Conservation (phyloP, 2,888 invertebrate genomes). For the Entomobrya multifasciata region DNA sequence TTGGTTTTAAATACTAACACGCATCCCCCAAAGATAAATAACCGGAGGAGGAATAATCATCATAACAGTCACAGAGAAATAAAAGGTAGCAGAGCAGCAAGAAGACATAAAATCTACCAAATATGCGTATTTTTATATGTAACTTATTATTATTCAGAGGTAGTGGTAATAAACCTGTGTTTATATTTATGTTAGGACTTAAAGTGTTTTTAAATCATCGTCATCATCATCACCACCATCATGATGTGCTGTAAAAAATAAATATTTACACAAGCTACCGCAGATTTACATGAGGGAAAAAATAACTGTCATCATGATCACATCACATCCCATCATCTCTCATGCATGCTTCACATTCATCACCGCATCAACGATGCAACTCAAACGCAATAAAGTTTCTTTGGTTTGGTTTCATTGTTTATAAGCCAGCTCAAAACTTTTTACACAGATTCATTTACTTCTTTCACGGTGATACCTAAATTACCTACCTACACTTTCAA, state of each 20-base stretch:
- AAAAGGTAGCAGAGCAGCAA: no score
- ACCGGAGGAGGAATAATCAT: no score
- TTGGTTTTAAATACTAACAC: slow-evolving; percentile 2
- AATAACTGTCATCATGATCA: slow-evolving; percentile 32
- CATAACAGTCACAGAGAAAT: no score
- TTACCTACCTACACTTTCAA: not conserved
- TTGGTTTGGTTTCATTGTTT: not conserved
- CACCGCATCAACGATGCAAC: not conserved
- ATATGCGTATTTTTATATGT: no score
- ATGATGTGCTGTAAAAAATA: slow-evolving; percentile 20
- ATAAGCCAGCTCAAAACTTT: slow-evolving; percentile 6
- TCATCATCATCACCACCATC: not conserved
- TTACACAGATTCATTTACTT: not conserved
- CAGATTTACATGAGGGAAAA: slow-evolving; percentile 41
- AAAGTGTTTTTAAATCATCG: slow-evolving; percentile 8
- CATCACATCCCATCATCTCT: no score
- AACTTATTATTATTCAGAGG: no score
- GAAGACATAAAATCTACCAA: no score
- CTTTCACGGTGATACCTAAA: slow-evolving; percentile 13
- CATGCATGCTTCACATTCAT: no score
- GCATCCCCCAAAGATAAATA: slow-evolving; percentile 26
- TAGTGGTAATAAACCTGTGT: not conserved
- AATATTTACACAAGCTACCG: slow-evolving; percentile 55
- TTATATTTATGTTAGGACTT: not conserved
- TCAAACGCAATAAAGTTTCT: not conserved